Evolutionary conservation across 2,797 vertebrate genomes (phyloP).

Genomic region (Amazona ochrocephala): DNA sequence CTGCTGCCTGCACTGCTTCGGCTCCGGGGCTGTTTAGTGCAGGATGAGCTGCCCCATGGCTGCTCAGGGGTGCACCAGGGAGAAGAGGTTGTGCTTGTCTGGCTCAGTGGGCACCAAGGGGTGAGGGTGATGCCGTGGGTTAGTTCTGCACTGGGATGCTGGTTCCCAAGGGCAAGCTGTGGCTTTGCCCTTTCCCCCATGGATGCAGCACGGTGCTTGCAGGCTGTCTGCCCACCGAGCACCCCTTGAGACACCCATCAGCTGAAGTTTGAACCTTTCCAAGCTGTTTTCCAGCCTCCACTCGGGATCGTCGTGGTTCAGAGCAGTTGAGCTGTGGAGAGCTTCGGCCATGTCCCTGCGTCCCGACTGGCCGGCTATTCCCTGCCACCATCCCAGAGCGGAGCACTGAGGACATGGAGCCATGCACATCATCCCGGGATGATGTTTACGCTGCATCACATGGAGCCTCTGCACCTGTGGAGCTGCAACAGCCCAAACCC

Average conservation of each 20-base stretch:
- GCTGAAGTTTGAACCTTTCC: background rate
- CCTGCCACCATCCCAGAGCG: background rate
- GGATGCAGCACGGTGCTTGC: rapidly evolving
- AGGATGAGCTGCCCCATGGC: background rate
- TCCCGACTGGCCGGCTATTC: background rate
- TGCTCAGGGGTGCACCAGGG: background rate
- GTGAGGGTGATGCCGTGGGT: background rate
- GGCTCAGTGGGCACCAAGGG: background rate
- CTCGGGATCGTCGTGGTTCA: background rate
- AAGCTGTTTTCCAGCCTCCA: background rate
- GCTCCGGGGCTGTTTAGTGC: background rate
- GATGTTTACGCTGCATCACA: rapidly evolving
- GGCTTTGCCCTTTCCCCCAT: background rate
- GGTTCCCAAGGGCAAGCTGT: background rate
- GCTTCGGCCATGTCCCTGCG: background rate
- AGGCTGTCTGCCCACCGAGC: rapidly evolving
- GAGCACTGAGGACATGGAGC: background rate
- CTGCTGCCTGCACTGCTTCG: background rate
- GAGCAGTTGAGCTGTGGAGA: background rate
- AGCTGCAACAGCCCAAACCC: background rate
- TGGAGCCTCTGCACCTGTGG: rapidly evolving
- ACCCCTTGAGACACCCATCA: rapidly evolving
- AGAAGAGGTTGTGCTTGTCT: background rate
- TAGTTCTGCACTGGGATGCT: background rate
- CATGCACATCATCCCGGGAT: rapidly evolving